Evolutionary conservation across 2,797 vertebrate species (phyloP), one percentile per base, ranked within the genome.

Genomic region (Hoplostethus atlanticus): DNA sequence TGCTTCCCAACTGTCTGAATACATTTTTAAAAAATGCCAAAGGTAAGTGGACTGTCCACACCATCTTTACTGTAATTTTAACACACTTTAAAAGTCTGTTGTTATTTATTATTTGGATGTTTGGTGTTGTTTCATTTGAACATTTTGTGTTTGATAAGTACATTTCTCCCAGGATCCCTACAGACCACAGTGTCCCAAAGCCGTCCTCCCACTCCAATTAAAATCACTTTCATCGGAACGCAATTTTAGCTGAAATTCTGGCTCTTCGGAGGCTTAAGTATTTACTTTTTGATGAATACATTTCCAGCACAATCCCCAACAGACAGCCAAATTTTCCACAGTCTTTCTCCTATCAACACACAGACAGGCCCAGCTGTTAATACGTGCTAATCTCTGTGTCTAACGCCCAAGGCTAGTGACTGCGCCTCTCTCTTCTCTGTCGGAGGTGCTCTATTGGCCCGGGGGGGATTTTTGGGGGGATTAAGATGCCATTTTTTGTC

Each of bases 361-460:
- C 75, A 82, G 85, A 79, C 79, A 79, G 79, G 68, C 75, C 75
- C 77, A 66, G 84, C 80, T 85, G 87, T 75, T 91, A 87, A 85
- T 82, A 74, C 63, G 0, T 66, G 55, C 80, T 89, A 85, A 92
- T 92, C 84, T 84, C 42, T 80, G 79, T 79, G 83, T 83, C 71
- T 66, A 57, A 75, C 56, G 64, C 83, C 70, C 1, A 47, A 48
- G 72, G 81, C 72, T 76, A 69, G 60, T 58, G 64, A 64, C 83
- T 75, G 85, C 5, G 6, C 61, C 73, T 38, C 51, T 38, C 71
- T 78, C 52, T 56, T 38, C 57, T 66, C 61, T 60, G 82, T 80
- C 59, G 51, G 73, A 80, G 85, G 79, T 73, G 78, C 72, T 83
- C 77, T 46, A 7, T 74, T 73, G 73, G 64, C 79, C 72, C 77